phyloP scores from a whole-genome alignment of 2,888 invertebrate species.

The Ceraclea dissimilis region DNA sequence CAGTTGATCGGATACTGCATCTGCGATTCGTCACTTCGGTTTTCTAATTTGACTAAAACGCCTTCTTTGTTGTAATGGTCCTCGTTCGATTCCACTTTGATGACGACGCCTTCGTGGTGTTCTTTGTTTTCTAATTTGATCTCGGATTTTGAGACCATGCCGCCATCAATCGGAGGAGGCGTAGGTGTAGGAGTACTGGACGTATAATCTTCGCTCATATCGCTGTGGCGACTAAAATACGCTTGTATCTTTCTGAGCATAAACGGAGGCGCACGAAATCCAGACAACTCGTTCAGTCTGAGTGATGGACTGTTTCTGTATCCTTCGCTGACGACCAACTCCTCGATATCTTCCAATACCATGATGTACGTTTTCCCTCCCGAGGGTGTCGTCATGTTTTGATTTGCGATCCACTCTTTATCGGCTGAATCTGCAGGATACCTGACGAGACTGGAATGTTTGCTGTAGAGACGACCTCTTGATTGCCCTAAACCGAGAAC shows the following conservation, averaged over 20 bases:
- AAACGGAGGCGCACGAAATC: conserved; percentile 68
- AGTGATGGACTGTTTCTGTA: conserved; percentile 59
- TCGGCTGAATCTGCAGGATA: conserved; percentile 76
- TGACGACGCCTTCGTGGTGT: conserved; percentile 10
- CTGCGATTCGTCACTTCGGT: not conserved
- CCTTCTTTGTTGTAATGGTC: conserved; percentile 6
- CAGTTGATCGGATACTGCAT: not conserved
- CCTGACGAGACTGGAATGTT: conserved; percentile 68
- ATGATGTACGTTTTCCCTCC: conserved; percentile 75
- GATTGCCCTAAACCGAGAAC: conserved; percentile 69
- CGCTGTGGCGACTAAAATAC: conserved; percentile 41
- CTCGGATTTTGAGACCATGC: conserved; percentile 14
- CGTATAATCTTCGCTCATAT: conserved; percentile 24
- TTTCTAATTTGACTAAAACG: conserved; percentile 8
- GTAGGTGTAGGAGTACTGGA: conserved; percentile 25
- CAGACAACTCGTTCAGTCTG: conserved; percentile 60
- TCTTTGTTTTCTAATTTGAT: conserved; percentile 17
- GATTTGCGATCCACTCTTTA: conserved; percentile 72
- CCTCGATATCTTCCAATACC: conserved; percentile 67
- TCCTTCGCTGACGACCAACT: conserved; percentile 64
- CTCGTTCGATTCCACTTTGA: conserved; percentile 14
- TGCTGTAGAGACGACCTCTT: conserved; percentile 64
- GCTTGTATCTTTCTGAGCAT: conserved; percentile 66
- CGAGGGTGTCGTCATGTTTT: conserved; percentile 68
- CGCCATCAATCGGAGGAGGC: conserved; percentile 20